These are phyloP conservation scores for Uloborus diversus DNA, from an alignment of 1,140 invertebrate species.

Conservation along the genomic window DNA sequence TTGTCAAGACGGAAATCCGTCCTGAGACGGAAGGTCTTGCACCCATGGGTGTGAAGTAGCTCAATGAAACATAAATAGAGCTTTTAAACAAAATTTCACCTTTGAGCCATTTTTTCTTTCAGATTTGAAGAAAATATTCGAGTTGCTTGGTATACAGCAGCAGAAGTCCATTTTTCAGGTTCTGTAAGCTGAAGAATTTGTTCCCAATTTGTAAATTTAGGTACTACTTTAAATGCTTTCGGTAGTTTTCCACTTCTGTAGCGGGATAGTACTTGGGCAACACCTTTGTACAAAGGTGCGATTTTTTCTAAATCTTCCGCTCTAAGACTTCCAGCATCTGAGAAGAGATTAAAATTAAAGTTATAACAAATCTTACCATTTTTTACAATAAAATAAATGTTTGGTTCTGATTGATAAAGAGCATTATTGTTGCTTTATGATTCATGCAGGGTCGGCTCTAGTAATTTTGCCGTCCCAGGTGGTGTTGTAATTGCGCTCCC, in stretches of 20 bases:
- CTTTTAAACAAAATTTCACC: constrained; percentile 66
- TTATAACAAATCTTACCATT: neutral
- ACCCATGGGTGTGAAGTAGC: too few species aligned
- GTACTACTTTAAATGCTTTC: constrained; percentile 98
- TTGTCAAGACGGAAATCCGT: too few species aligned
- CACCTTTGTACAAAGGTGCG: constrained; percentile 86
- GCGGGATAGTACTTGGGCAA: constrained; percentile 82
- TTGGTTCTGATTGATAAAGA: too few species aligned
- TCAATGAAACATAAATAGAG: too few species aligned
- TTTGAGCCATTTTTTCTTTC: constrained; percentile 95
- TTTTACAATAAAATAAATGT: too few species aligned
- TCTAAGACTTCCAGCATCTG: constrained; percentile 29
- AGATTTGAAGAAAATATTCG: constrained; percentile 96
- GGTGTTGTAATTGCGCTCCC: too few species aligned
- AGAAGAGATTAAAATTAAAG: neutral
- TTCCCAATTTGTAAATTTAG: constrained; percentile 94
- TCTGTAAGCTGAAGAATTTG: constrained; percentile 81
- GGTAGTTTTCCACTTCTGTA: constrained; percentile 97
- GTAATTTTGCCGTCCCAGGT: too few species aligned
- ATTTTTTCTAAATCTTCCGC: constrained; percentile 61
- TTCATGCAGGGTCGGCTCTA: too few species aligned
- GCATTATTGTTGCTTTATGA: too few species aligned
- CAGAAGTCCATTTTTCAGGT: constrained; percentile 78
- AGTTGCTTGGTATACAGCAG: constrained; percentile 95
- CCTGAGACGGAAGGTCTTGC: too few species aligned